These are phyloP conservation scores for Microchrysa polita DNA, from an alignment of 2,888 invertebrate species.

Conservation along the genomic window DNA sequence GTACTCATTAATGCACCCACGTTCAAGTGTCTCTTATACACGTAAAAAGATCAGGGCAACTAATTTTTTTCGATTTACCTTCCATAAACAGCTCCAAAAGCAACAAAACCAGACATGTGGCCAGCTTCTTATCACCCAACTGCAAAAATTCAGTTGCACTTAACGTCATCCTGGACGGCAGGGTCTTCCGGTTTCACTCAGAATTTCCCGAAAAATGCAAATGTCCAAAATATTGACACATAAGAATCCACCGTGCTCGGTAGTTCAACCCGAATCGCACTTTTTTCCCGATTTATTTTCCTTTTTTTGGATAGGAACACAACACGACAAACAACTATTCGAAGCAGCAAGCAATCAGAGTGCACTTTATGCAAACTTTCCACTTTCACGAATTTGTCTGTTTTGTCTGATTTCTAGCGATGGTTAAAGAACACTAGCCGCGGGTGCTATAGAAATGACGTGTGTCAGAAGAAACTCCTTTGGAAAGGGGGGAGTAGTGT, in stretches of 20 bases:
- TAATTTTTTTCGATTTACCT: too few relatives aligned
- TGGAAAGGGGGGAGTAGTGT: neutral
- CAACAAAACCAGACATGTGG: conserved; percentile 74
- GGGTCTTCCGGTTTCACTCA: neutral
- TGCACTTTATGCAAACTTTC: conserved; percentile 20
- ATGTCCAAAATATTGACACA: too few relatives aligned
- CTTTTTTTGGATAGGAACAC: too few relatives aligned
- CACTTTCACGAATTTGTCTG: neutral
- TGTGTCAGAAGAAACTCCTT: conserved; percentile 63
- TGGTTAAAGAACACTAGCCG: conserved; percentile 10
- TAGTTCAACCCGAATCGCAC: neutral
- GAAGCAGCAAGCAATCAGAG: conserved; percentile 21
- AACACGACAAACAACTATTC: neutral
- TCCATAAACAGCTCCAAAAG: conserved; percentile 75
- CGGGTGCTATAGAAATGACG: conserved; percentile 35
- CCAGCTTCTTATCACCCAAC: conserved; percentile 69
- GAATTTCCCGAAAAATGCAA: too few relatives aligned
- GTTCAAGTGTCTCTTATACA: too few relatives aligned
- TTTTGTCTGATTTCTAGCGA: conserved; percentile 1
- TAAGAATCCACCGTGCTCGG: too few relatives aligned
- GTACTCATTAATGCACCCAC: too few relatives aligned
- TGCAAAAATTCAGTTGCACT: conserved; percentile 46
- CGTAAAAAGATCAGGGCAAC: too few relatives aligned
- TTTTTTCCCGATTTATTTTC: neutral
- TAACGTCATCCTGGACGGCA: conserved; percentile 42